Percentiles rank a stretch among this genome's conserved stretches.
Evolutionary conservation across 2,888 invertebrate species (phyloP).

Genomic region (Tenthredo distinguenda): DNA sequence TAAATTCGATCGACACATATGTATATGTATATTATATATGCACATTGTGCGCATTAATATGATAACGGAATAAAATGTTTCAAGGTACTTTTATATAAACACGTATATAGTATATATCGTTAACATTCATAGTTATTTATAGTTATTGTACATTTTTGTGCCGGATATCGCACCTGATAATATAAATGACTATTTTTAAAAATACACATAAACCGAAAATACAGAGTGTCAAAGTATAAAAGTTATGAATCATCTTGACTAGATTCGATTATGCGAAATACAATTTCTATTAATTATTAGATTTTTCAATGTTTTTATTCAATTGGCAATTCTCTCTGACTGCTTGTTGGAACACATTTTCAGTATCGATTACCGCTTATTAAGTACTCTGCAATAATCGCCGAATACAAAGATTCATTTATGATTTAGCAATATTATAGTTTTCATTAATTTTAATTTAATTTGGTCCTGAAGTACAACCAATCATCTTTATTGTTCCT

Average conservation of each 20-base stretch:
- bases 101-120: constrained; percentile 30
- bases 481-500: constrained; percentile 46
- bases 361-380: constrained; percentile 25
- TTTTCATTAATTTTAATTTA: constrained; percentile 54
- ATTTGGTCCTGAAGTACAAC: constrained; percentile 67
- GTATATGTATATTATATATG: constrained; percentile 7
- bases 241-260: constrained; percentile 58
- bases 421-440: constrained; percentile 41
- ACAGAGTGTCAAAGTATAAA: constrained; percentile 61
- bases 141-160: constrained; percentile 50
- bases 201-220: constrained; percentile 56
- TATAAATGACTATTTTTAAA: constrained; percentile 49
- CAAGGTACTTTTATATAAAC: constrained; percentile 21
- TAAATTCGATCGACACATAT: constrained; percentile 24
- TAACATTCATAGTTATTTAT: constrained; percentile 34
- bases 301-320: not conserved
- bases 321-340: constrained; percentile 10
- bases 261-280: constrained; percentile 55
- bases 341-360: constrained; percentile 29
- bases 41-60: constrained; percentile 46
- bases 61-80: constrained; percentile 19
- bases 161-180: constrained; percentile 27
- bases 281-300: constrained; percentile 22
- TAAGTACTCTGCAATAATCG: constrained; percentile 51
- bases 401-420: constrained; percentile 36